Conservation (phyloP, 1,140 invertebrate species). For the Drosophila subobscura region DNA sequence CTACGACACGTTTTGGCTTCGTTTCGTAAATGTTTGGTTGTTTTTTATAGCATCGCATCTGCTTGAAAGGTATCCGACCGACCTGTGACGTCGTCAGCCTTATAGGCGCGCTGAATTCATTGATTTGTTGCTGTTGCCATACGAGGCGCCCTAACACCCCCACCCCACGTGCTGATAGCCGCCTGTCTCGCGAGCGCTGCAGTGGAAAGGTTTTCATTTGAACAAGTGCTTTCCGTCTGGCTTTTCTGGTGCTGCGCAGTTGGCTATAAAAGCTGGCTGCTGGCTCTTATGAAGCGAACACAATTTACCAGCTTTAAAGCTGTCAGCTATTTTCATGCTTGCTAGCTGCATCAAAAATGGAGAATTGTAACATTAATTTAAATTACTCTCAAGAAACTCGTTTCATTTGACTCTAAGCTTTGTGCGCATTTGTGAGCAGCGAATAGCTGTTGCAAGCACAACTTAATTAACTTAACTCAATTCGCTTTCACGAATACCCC, state of each 20-base stretch:
- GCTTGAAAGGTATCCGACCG: constrained; percentile 6
- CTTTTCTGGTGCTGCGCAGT: not conserved
- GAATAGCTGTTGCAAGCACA: too few relatives aligned
- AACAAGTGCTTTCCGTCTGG: constrained; percentile 13
- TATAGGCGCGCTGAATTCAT: not conserved
- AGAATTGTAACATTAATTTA: too few relatives aligned
- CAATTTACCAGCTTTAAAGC: too few relatives aligned
- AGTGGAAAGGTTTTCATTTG: constrained; percentile 18
- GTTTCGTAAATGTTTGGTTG: not conserved
- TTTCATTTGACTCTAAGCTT: too few relatives aligned
- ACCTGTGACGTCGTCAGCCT: constrained; percentile 30
- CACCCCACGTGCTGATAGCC: constrained; percentile 22
- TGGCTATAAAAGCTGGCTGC: too few relatives aligned
- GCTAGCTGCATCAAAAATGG: too few relatives aligned
- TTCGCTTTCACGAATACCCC: too few relatives aligned
- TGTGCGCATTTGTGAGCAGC: too few relatives aligned
- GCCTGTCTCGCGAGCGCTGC: not conserved
- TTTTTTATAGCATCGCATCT: constrained; percentile 20
- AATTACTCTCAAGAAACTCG: too few relatives aligned
- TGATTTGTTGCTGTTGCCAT: constrained; percentile 52
- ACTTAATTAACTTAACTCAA: too few relatives aligned
- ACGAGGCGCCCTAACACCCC: constrained; percentile 1
- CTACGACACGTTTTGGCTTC: too few relatives aligned
- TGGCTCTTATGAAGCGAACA: constrained; percentile 1
- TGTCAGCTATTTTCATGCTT: too few relatives aligned